phyloP scores from a whole-genome alignment of 2,888 invertebrate genomes.

The Patella caerulea region DNA sequence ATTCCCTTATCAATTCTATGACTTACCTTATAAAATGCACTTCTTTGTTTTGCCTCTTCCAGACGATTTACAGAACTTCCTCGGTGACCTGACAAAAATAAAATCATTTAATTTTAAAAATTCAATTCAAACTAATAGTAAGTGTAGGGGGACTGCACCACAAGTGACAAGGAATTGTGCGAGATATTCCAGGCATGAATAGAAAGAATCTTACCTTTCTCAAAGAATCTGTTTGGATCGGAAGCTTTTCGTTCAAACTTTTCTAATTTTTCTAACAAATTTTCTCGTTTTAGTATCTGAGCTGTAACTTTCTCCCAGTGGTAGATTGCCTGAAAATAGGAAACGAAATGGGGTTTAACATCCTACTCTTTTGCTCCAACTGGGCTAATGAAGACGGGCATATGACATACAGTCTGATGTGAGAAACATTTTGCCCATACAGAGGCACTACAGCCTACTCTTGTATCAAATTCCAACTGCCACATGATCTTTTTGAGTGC shows the following conservation, averaged over 20 bases:
- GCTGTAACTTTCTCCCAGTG: constrained; percentile 67
- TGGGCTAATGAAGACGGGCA: no score
- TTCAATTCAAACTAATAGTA: neutral
- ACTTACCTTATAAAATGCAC: constrained; percentile 61
- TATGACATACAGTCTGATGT: no score
- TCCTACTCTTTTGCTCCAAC: no score
- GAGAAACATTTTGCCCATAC: no score
- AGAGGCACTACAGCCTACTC: no score
- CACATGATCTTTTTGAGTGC: no score
- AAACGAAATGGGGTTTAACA: neutral
- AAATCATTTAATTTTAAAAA: no score
- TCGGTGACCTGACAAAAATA: constrained; percentile 55
- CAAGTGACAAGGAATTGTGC: neutral
- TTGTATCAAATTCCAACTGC: no score
- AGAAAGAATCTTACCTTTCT: constrained; percentile 52
- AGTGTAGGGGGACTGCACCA: neutral
- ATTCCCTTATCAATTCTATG: neutral
- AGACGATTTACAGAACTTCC: constrained; percentile 67
- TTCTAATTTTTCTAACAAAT: constrained; percentile 65
- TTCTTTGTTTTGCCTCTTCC: constrained; percentile 66
- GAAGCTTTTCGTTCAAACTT: constrained; percentile 70
- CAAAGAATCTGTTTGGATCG: constrained; percentile 71
- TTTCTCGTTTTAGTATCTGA: constrained; percentile 65
- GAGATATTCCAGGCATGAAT: neutral
- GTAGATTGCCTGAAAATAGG: constrained; percentile 60